Evolutionary conservation across 2,797 vertebrate species (phyloP).

Genomic region (Danio albolineatus): DNA sequence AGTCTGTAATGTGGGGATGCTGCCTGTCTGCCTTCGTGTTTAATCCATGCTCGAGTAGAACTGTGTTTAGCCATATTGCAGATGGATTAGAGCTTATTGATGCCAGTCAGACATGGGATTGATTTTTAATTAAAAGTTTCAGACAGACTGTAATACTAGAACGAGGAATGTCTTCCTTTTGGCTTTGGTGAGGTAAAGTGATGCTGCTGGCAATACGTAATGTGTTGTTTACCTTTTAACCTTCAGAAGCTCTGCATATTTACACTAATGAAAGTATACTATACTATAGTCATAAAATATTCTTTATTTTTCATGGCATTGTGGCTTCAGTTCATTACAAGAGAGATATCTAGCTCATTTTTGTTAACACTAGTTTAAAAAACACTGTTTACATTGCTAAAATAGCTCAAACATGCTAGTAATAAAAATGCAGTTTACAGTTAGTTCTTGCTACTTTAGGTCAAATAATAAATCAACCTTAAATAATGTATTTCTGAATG

Average conservation of each 20-base stretch:
- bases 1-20: slow-evolving; percentile 35
- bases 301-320: neutral
- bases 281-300: neutral
- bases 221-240: neutral
- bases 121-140: slow-evolving; percentile 68
- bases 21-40: slow-evolving; percentile 19
- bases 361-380: too few species aligned
- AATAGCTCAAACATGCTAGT: too few species aligned
- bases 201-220: slow-evolving; percentile 7
- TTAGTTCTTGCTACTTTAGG: too few species aligned
- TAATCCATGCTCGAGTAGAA: slow-evolving; percentile 70
- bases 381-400: too few species aligned
- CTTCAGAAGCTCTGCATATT: neutral
- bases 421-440: too few species aligned
- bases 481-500: too few species aligned
- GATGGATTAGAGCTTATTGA: slow-evolving; percentile 69
- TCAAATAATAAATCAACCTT: too few species aligned
- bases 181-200: neutral
- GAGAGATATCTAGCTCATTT: neutral
- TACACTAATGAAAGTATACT: neutral
- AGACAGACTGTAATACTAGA: slow-evolving; percentile 18
- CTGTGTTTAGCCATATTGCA: slow-evolving; percentile 62
- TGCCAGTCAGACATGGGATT: slow-evolving; percentile 74
- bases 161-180: slow-evolving; percentile 5
- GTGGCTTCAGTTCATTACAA: neutral